Base-by-base conservation (phyloP, 1,140 invertebrate genomes). In the Ips nitidus region DNA sequence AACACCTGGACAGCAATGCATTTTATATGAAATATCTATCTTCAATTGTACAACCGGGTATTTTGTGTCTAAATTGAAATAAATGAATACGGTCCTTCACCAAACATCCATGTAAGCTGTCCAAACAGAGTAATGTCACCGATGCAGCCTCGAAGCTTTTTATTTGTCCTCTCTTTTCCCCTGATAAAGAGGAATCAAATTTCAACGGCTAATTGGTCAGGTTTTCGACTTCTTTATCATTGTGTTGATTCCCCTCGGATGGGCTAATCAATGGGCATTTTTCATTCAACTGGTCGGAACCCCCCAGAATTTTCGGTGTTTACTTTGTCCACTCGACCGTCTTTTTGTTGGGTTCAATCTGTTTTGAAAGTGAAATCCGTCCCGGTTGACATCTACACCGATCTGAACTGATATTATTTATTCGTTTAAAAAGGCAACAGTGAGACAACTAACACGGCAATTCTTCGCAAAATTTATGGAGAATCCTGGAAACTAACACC, bases 201-300 rank as follows among this genome's bases (percentile, higher is more conserved):
- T 64, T 64, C 61, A 52, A 52, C 50, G 39, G 37, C 50, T 64
- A 64, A 64, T 64, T 64, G 61, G 61, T 64, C 50, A 64, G n/a
- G 50, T 52, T 52, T 64, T 64, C 61, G 61, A 64, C 61, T 64
- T 64, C 61, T 64, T 64, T 64, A 64, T 64, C 61, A 64, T 64
- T 61, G 59, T 61, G 41, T 61, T 61, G 43, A 61, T 61, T 61
- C 41, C 53, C 41, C 36, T 45, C n/a, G 43, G 43, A 61, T 47
- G 41, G 59, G 38, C 59, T 61, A 61, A 61, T 61, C 59, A 61
- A 61, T 61, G 43, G 59, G 43, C 43, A 50, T 61, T 61, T 61
- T 56, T 56, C 53, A 56, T 61, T 61, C 59, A 61, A 47, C 43
- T 4, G 39, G 56, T 40, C 41, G 5, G 59, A 43, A 45, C 45